Conservation (phyloP, 2,113 vertebrate species). For the Capreolus pygargus region DNA sequence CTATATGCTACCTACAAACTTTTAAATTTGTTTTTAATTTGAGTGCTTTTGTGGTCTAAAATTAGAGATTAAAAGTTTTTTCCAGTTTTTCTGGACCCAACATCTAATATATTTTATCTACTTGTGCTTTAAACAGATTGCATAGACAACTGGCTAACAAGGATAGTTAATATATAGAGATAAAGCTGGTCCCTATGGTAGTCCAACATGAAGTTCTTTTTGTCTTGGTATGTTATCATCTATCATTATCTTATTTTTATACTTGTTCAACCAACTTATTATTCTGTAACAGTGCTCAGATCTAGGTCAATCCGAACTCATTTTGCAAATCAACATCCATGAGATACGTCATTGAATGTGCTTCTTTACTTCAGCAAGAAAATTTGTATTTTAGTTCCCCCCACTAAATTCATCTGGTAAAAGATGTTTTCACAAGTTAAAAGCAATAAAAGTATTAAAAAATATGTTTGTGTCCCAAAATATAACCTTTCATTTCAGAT, state of each 20-base stretch:
- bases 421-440: neutral
- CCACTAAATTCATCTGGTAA: neutral
- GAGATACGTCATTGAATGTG: neutral
- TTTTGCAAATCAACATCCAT: neutral
- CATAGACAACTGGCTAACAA: neutral
- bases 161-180: neutral
- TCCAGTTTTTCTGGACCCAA: neutral
- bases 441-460: neutral
- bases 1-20: neutral
- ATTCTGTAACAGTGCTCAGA: neutral
- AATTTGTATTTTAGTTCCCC: neutral
- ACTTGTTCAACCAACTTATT: neutral
- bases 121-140: neutral
- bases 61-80: neutral
- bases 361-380: neutral
- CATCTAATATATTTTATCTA: neutral
- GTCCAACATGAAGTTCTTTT: neutral
- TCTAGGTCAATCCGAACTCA: neutral
- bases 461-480: neutral
- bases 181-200: neutral
- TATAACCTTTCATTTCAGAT: neutral
- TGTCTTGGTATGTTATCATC: neutral
- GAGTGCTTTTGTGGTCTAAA: neutral
- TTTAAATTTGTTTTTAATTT: neutral
- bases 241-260: neutral